Base-by-base conservation (phyloP, 2,888 invertebrate species). In the Standfussiana lucernea region DNA sequence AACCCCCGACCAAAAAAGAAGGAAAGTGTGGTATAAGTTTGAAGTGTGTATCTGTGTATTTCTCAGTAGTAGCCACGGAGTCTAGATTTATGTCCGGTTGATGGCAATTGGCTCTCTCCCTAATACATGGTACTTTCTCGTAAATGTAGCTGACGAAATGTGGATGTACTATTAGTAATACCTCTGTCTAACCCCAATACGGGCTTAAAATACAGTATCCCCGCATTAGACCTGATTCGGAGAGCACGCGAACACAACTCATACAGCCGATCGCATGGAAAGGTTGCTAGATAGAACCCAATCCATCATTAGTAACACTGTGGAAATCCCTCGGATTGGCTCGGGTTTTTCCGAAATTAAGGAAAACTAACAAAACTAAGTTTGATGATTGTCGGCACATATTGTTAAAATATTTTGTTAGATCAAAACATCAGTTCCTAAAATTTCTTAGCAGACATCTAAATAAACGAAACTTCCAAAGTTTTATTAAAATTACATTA, bases 221-320 rank as follows among this genome's bases (percentile, higher is more conserved):
- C n/a, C n/a, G 35, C 40, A 42, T 24, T 15, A 42, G 37, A 40
- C 8, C 18, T 4, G 0, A 21, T 42, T 37, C 15, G n/a, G 8
- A 28, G 11, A 59, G 5, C 59, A 7, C 50, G n/a, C 28, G 18
- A 66, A 80, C 37, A 61, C 50, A 72, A 45, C 47, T 45, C 45
- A 61, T 42, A 13, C 6, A 70, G 21, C n/a, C 47, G 10, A 61
- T 61, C 18, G 45, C 40, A 28, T 28, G 24, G 3, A 37, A 69
- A 56, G 47, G 53, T 62, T n/a, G 13, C n/a, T 40, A 32, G 24
- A 59, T 32, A 40, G 47, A 65, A 37, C 10, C n/a, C 65, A 40
- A 77, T 66, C 66, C 18, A 77, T 77, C 65, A 67, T 66, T 77
- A 61, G 24, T 7, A 45, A 61, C 37, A 70, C 59, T 59, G 13